A percentile compares a stretch with the other conserved stretches of the same genome.
phyloP scores from a whole-genome alignment of 2,888 invertebrate species.

The Cephus runcator region DNA sequence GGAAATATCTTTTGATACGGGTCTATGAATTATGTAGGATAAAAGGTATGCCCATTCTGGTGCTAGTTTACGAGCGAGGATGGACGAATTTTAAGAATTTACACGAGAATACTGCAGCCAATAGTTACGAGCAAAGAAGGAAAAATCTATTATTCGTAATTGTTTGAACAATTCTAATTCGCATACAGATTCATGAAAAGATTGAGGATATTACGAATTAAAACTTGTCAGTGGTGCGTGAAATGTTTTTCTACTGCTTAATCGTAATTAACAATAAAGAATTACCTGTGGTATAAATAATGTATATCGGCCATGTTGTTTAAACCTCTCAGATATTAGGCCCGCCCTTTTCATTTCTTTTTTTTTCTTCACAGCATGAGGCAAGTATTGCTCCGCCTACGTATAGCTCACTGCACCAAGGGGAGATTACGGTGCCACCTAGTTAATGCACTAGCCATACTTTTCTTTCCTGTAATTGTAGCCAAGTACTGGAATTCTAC shows the following conservation, averaged over 20 bases:
- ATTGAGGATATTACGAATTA: neutral
- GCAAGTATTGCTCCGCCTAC: neutral
- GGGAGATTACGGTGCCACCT: neutral
- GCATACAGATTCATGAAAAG: neutral
- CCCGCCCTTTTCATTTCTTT: neutral
- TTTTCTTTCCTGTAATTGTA: neutral
- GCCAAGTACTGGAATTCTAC: neutral
- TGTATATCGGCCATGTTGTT: neutral
- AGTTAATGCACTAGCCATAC: neutral
- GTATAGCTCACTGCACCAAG: neutral
- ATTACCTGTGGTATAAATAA: neutral
- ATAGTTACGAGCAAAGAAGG: neutral
- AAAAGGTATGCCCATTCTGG: neutral
- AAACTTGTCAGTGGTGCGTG: neutral
- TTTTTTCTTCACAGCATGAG: neutral
- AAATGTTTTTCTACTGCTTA: neutral
- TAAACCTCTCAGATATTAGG: neutral
- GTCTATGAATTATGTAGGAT: neutral
- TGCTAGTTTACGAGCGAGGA: neutral
- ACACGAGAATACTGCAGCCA: neutral
- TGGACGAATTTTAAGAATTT: too few species aligned
- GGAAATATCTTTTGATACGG: neutral
- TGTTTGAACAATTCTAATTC: neutral
- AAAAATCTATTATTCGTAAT: neutral
- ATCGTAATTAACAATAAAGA: neutral